Conservation (phyloP, 2,797 vertebrate genomes). For the Dromococcyx pavoninus region DNA sequence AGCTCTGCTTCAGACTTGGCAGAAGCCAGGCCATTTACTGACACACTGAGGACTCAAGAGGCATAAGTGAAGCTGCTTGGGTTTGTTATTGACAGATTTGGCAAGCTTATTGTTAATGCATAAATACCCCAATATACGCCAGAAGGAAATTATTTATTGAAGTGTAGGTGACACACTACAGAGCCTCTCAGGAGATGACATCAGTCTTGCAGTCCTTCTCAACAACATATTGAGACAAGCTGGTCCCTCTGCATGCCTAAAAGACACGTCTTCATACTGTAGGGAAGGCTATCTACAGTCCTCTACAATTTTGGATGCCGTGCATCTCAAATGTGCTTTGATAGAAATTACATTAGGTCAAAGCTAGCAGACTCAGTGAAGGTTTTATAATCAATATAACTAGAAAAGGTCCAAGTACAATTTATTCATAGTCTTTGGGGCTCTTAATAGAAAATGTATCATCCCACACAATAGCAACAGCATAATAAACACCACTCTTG, state of each 20-base stretch:
- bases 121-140: background rate
- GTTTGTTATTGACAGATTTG: background rate
- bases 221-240: background rate
- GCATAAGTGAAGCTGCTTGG: background rate
- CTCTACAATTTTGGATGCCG: background rate
- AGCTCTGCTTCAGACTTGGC: background rate
- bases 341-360: background rate
- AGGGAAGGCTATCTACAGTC: background rate
- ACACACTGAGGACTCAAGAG: background rate
- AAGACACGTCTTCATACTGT: background rate
- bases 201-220: background rate
- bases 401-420: background rate
- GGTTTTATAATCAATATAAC: background rate
- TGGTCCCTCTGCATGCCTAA: background rate
- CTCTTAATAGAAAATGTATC: background rate
- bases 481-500: background rate
- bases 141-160: background rate
- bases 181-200: background rate
- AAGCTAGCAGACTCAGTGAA: background rate
- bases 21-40: background rate
- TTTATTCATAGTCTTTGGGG: conserved; percentile 15
- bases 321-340: background rate
- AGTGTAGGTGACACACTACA: background rate
- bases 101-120: background rate
- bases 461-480: background rate